Evolutionary conservation across 2,888 invertebrate genomes (phyloP), one percentile per base, ranked within the genome.

Genomic region (Drosophila silvestris): DNA sequence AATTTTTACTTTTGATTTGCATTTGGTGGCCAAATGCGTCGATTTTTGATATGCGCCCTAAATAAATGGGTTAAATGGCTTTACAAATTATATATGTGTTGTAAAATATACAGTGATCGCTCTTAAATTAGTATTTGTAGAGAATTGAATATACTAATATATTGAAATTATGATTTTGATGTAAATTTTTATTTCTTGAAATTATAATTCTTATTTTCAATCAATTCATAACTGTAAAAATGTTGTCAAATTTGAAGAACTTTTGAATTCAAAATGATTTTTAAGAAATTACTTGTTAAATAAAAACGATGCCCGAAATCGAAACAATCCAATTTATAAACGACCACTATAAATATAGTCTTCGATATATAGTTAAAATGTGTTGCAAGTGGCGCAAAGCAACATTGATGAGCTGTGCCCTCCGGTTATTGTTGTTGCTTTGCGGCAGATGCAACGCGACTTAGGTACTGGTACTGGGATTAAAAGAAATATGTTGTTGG

Each of bases 401-500:
- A 73, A 67, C 47, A 30, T 6, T 4, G 0, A 19, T 16, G 39
- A 44, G 73, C 69, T 64, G 62, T 39, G 74, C 70, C 74, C 59
- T 50, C 16, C 26, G 22, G 26, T 16, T 47, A 39, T 35, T 54
- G 14, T 14, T 30, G 57, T 56, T 69, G 77, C 78, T 62, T 75
- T 85, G 82, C 54, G 33, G 57, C 72, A 53, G 44, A 73, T 30
- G 86, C 85, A 85, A 88, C 78, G 35, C 37, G 35, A 28, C 53
- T 16, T 5, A 32, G n/a, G 9, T 57, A n/a, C 12, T n/a, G 3
- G 26, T 41, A 39, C 12, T n/a, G 3, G 28, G 22, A 14, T 79
- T 90, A 92, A 82, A 92, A 92, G 79, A 92, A 92, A 70, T 92
- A 92, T 7, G 92, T 92, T 33, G 92, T 92, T 68, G 92, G 92